Conservation (phyloP, 2,113 vertebrate species). For the Antechinus flavipes region DNA sequence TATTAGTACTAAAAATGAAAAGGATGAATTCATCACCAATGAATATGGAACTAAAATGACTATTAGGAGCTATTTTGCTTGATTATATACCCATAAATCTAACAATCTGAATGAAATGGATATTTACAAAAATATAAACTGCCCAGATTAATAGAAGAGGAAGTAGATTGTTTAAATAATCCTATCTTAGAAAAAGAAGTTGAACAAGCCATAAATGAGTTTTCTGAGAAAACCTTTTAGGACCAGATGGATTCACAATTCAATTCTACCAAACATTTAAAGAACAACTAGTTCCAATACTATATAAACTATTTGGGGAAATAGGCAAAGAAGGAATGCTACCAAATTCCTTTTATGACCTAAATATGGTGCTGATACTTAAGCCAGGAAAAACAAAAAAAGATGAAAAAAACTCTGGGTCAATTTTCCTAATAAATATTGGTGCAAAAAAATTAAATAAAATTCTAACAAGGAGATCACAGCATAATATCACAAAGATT, state of each 20-base stretch:
- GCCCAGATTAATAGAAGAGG: neutral
- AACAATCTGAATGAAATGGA: neutral
- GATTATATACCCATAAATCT: neutral
- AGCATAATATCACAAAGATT: neutral
- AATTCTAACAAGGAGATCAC: neutral
- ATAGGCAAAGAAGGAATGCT: neutral
- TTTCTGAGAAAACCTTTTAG: neutral
- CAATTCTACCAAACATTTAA: neutral
- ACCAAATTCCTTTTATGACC: neutral
- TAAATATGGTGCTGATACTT: neutral
- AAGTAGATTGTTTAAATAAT: neutral
- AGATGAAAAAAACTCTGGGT: neutral
- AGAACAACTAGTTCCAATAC: neutral
- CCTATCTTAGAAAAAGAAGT: neutral
- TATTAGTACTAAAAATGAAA: neutral
- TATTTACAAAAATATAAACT: neutral
- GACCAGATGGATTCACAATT: neutral
- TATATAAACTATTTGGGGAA: neutral
- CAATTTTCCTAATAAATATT: neutral
- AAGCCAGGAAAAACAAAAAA: neutral
- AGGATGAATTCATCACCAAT: neutral
- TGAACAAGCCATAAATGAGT: neutral
- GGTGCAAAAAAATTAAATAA: neutral
- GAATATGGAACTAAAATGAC: neutral
- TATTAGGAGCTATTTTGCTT: neutral